Base-by-base conservation (phyloP, 2,797 vertebrate species). In the Perdix hodgsoniae region DNA sequence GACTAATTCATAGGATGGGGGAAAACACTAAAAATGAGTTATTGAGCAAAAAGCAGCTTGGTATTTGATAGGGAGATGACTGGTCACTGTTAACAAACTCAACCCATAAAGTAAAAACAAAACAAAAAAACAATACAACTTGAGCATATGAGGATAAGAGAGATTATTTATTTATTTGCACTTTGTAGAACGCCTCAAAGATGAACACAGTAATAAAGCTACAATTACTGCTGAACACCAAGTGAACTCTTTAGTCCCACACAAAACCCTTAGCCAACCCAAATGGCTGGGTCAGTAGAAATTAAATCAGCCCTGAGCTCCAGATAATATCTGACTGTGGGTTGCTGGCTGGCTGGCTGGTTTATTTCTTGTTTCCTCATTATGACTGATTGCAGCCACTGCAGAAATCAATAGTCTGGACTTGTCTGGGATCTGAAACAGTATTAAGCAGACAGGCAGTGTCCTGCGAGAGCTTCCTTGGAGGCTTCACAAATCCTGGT, bases 261-360 rank as follows among this genome's bases (percentile, higher is more conserved):
- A 79, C 56, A 37, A 84, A 76, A 91, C 52, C 92, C 86, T 33
- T 85, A 88, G 77, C 82, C 87, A 91, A 61, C 57, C 77, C 74
- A 47, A 80, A 78, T 0, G 45, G 73, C 85, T 86, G 87, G 91
- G 94, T 96, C 95, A 94, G 93, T 96, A 91, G 82, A 94, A 96
- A 97, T 97, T 96, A 91, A 95, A 97, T 96, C 91, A 96, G 67
- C 85, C 31, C 90, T 1, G 8, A 94, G 88, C 83, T 91, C 94
- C 86, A 92, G 92, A 86, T 95, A 65, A 81, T 91, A 86, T 57
- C 83, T 64, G 82, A 44, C 74, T 76, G 97, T 86, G 93, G 73
- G 81, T 76, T 94, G 95, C 27, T 89, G 93, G 84, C 91, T 91
- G 91, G 83, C 63, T 91, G 88, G 94, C 86, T 91, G 90, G 84